Conservation (phyloP, 2,797 vertebrate species). For the Setipinna tenuifilis region DNA sequence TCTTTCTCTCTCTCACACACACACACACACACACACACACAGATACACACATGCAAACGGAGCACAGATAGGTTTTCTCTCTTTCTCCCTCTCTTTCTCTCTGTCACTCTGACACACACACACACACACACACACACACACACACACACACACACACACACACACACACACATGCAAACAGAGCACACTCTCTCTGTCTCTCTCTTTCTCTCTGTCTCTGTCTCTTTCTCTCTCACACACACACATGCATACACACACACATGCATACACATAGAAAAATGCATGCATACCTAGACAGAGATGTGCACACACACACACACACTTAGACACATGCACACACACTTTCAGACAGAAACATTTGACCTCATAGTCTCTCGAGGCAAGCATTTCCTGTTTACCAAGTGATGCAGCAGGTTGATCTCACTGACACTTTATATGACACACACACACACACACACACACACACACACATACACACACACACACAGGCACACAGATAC, state of each 20-base stretch:
- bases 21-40: no score
- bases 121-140: no score
- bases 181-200: no score
- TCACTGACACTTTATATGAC: no score
- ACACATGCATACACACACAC: not conserved
- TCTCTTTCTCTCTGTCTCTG: no score
- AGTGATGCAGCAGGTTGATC: not conserved
- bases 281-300: not conserved
- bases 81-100: not conserved
- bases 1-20: no score
- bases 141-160: not conserved
- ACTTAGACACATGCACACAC: not conserved
- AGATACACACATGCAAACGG: no score
- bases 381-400: not conserved
- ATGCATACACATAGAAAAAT: not conserved
- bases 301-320: not conserved
- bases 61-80: no score
- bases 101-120: conserved; percentile 7
- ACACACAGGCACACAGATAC: no score
- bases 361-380: not conserved
- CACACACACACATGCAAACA: not conserved
- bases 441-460: no score
- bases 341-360: not conserved
- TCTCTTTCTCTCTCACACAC: not conserved
- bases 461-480: no score